Base-by-base conservation (phyloP, 2,888 invertebrate genomes). In the Meliscaeva auricollis region DNA sequence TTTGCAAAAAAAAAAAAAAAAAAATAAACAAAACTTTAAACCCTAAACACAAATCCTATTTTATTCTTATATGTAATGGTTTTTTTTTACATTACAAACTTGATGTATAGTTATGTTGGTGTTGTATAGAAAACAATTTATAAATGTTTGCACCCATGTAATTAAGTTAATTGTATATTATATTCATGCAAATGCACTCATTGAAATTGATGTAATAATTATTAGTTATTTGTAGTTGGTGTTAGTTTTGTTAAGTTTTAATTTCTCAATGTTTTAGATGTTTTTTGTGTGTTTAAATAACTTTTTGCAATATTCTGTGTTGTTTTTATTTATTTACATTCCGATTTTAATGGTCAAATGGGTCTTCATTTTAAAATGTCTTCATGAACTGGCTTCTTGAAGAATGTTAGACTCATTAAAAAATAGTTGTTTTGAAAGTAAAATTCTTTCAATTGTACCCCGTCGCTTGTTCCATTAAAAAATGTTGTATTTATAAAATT, bases 211-310 rank as follows among this genome's bases (percentile, higher is more conserved):
- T 68, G 56, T 44, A 6, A 26, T 35, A 48, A 20, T 58, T 56
- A n/a, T 79, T 26, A 56, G 20, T 38, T 72, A 44, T 68, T n/a
- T 68, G 72, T 70, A 73, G 81, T 81, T 81, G 64, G 32, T 64
- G 64, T 64, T 64, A 46, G 32, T 46, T 64, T 64, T 46, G 1
- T 22, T 11, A 38, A 20, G 9, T 58, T 58, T 58, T 58, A 11
- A 17, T 58, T 35, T 58, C 4, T 58, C 7, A n/a, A 38, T 58
- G 58, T 64, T 64, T 64, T 26, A 44, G 15, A 56, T 46, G 30
- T 70, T 44, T 46, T 54, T 52, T 52, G 8, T 54, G 8, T 41
- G n/a, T 26, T 1, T 26, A 15, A 35, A 5, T 7, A n/a, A n/a
- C n/a, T n/a, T n/a, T 44, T 44, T 15, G 3, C n/a, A 3, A 15